These are phyloP conservation scores for Ictalurus furcatus DNA, from an alignment of 2,113 vertebrate genomes.

Conservation along the genomic window DNA sequence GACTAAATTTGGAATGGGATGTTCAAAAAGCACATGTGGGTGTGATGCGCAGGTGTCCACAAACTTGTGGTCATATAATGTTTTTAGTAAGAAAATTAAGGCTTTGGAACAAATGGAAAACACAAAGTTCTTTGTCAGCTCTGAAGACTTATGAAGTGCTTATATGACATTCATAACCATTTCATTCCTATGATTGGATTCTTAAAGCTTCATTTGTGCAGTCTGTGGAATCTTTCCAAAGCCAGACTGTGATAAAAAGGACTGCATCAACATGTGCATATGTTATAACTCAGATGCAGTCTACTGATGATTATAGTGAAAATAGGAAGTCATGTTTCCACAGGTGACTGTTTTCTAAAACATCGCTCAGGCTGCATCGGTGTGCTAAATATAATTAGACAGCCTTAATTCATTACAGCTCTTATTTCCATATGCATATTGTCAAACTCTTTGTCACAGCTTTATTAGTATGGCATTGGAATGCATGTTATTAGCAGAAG, in stretches of 20 bases:
- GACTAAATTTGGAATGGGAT: neutral
- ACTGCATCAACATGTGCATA: constrained; percentile 7
- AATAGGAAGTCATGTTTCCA: neutral
- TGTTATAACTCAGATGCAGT: neutral
- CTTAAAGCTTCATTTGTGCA: constrained; percentile 8
- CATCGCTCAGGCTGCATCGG: constrained; percentile 14
- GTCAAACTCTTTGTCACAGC: constrained; percentile 32
- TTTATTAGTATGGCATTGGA: constrained; percentile 48
- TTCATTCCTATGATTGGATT: neutral
- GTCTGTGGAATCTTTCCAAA: neutral
- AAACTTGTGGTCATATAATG: neutral
- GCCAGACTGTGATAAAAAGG: neutral
- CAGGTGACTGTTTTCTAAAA: neutral
- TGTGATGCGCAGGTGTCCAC: neutral
- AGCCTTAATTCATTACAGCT: constrained; percentile 19
- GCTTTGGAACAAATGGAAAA: neutral
- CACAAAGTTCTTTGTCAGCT: neutral
- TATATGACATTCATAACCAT: neutral
- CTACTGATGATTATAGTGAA: neutral
- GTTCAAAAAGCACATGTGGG: neutral
- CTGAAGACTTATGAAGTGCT: too few relatives aligned
- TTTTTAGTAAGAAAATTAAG: neutral
- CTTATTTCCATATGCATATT: constrained; percentile 30
- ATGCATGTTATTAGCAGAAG: constrained; percentile 20
- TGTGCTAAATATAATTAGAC: constrained; percentile 23